A percentile compares a stretch with the other conserved stretches of the same genome.
Evolutionary conservation across 2,113 vertebrate species (phyloP).

Genomic region (Sigmodon hispidus): DNA sequence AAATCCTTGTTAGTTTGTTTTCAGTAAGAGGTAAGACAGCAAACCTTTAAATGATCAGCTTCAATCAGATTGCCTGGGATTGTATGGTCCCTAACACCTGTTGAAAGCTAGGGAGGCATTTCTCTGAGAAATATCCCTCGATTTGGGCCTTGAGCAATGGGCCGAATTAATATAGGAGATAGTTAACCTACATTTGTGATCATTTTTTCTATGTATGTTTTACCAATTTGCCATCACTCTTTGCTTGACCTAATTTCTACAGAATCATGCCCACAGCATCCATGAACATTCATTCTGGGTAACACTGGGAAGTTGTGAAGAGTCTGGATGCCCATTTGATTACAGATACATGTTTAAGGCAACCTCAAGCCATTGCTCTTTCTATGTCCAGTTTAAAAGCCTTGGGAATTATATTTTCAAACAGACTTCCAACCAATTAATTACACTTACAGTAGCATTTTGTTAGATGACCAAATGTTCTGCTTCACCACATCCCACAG

Average conservation of each 20-base stretch:
- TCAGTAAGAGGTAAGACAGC: background rate
- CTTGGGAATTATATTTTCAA: background rate
- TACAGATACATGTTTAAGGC: background rate
- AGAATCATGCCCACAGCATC: accelerated
- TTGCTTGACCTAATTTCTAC: background rate
- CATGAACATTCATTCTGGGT: background rate
- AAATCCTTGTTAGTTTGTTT: background rate
- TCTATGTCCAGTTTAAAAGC: background rate
- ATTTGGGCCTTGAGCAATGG: background rate
- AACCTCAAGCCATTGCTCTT: background rate
- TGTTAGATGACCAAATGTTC: background rate
- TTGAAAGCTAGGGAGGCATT: background rate
- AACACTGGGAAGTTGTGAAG: background rate
- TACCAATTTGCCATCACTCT: background rate
- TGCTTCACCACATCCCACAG: background rate
- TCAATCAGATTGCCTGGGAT: background rate
- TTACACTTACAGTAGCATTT: background rate
- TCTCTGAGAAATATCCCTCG: background rate
- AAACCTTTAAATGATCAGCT: background rate
- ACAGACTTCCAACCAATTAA: background rate
- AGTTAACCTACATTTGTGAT: background rate
- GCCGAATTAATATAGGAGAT: background rate
- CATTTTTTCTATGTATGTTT: background rate
- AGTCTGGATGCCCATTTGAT: background rate
- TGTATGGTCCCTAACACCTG: too few relatives aligned